Evolutionary conservation across 23 tunicate species (phyloP), one percentile per base, ranked within the genome.

Genomic region (Pegea sp.): DNA sequence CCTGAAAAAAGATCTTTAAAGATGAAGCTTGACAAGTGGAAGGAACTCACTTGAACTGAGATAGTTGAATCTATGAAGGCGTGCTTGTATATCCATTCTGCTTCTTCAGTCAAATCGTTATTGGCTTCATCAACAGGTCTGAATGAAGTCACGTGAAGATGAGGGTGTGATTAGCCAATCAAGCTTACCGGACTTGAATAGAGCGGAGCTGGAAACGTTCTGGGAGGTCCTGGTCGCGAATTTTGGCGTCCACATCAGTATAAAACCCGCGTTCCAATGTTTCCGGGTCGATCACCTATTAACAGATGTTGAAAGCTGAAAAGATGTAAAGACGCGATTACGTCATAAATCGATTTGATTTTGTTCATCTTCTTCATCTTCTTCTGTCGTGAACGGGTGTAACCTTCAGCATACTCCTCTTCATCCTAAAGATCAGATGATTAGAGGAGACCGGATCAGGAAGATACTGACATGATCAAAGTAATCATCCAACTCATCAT

Each of bases 261-360:
- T 84, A 78, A 52, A 66, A 78, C 1, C 78, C 72, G 42, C 72
- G 59, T 33, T 69, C 87, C 53, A 91, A 49, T 11, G 90, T 59
- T 53, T 91, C 99, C 44, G 99, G 99, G 33, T 91, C 99, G 68
- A 72, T 84, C 3, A 69, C 64, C 90, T 91, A 52, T 0, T n/a
- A n/a, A n/a, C n/a, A n/a, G n/a, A n/a, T n/a, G n/a, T n/a, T n/a
- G n/a, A 20, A 28, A 38, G 53, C 13, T 38, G 11, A 38, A 38
- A 8, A 11, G 46, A 8, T 38, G 16, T 8, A 16, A 11, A 38
- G 11, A 38, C 13, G 11, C 16, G 13, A 38, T 38, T 38, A 38
- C 11, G 46, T 38, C 11, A 38, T 16, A 38, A 38, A 38, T 38
- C 11, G 16, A 38, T 38, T 38, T 38, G 16, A 38, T 84, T 54